These are phyloP conservation scores for Hydractinia echinata DNA, from an alignment of 30 jellyfish, hydroid and myxozoan species.

Conservation along the genomic window DNA sequence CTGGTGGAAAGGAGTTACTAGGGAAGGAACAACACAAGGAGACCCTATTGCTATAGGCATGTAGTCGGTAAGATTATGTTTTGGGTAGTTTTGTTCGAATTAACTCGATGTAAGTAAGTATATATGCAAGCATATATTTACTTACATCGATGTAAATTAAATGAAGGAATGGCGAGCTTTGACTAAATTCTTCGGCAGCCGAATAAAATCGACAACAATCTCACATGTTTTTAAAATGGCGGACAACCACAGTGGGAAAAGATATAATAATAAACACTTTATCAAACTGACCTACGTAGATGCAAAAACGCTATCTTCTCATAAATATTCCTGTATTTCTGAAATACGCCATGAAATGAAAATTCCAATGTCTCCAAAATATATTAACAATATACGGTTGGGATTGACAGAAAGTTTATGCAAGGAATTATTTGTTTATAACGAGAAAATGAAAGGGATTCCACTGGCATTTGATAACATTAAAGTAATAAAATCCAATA, in stretches of 20 bases:
- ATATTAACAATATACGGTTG: conserved; percentile 1
- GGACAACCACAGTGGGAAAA: not conserved
- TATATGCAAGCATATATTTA: too few species aligned
- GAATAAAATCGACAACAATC: too few species aligned
- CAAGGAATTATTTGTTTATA: conserved; percentile 22
- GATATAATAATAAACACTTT: conserved; percentile 11
- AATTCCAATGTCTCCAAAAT: conserved; percentile 29
- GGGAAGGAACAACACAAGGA: too few species aligned
- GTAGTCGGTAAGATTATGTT: too few species aligned
- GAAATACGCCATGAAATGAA: conserved; percentile 9
- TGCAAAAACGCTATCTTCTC: conserved; percentile 14
- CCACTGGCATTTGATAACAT: conserved; percentile 32
- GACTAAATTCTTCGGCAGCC: too few species aligned
- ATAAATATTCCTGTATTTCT: conserved; percentile 14
- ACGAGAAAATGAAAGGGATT: conserved; percentile 23
- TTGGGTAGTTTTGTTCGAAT: too few species aligned
- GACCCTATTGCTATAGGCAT: too few species aligned
- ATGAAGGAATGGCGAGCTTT: too few species aligned
- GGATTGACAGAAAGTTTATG: conserved; percentile 28
- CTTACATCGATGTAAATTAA: too few species aligned
- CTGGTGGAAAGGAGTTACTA: too few species aligned
- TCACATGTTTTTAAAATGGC: not conserved
- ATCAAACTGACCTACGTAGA: conserved; percentile 12
- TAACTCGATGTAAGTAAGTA: too few species aligned
- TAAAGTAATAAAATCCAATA: conserved; percentile 3